phyloP scores from a whole-genome alignment of 2,797 vertebrate species.

The Nyctibius grandis region DNA sequence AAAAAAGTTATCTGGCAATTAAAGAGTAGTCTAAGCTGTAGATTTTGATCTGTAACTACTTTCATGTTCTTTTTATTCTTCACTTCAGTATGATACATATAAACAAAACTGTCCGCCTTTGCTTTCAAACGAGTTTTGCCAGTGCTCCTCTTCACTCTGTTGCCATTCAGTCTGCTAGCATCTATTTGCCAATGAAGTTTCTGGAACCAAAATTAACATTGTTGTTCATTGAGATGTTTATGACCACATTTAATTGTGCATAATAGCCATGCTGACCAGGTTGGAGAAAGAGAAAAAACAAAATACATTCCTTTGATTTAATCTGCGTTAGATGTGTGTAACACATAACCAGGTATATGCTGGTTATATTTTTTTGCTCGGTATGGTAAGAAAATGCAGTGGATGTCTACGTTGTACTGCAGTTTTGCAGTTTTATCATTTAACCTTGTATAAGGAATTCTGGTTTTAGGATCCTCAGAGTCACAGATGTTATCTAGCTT shows the following conservation, averaged over 20 bases:
- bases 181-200: neutral
- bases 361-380: neutral
- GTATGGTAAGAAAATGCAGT: neutral
- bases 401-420: neutral
- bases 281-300: neutral
- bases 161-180: neutral
- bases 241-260: neutral
- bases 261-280: neutral
- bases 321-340: neutral
- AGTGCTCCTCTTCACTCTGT: neutral
- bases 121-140: neutral
- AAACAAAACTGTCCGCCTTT: neutral
- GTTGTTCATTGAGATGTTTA: neutral
- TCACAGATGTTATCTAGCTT: neutral
- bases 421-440: neutral
- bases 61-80: neutral
- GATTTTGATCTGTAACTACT: neutral
- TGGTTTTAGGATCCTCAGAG: neutral
- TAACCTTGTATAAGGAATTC: neutral
- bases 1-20: neutral
- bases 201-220: neutral
- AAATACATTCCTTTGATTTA: neutral
- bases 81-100: neutral
- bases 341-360: neutral
- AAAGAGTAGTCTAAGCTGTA: neutral